Conservation (phyloP, 2,888 invertebrate genomes). For the Drosophila mulleri region DNA sequence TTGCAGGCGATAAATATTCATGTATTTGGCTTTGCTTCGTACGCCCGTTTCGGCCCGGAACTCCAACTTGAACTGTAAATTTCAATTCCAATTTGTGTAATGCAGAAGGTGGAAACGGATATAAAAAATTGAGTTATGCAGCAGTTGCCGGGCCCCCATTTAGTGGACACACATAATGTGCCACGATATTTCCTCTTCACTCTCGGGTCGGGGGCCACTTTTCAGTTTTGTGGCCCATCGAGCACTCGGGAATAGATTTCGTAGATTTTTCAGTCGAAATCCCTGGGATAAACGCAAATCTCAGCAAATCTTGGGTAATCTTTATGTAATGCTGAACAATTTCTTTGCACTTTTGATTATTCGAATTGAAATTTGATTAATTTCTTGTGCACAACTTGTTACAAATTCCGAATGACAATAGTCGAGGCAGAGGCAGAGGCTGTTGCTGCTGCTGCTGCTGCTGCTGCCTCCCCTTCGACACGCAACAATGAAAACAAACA, state of each 20-base stretch:
- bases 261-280: slow-evolving; percentile 14
- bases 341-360: slow-evolving; percentile 49
- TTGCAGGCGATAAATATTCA: slow-evolving; percentile 42
- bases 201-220: slow-evolving; percentile 30
- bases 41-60: slow-evolving; percentile 22
- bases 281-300: neutral
- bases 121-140: slow-evolving; percentile 68
- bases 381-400: slow-evolving; percentile 43
- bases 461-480: slow-evolving; percentile 37
- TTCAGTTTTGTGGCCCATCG: slow-evolving; percentile 64
- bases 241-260: slow-evolving; percentile 33
- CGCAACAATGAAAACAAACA: slow-evolving; percentile 59
- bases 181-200: slow-evolving; percentile 38
- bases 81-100: slow-evolving; percentile 68
- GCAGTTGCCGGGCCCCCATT: slow-evolving; percentile 48
- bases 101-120: slow-evolving; percentile 27
- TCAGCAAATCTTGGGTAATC: slow-evolving; percentile 12
- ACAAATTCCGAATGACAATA: slow-evolving; percentile 47
- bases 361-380: slow-evolving; percentile 68
- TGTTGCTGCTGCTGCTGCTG: slow-evolving; percentile 8
- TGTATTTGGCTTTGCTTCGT: slow-evolving; percentile 8
- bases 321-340: slow-evolving; percentile 31
- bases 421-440: neutral
- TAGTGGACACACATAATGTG: slow-evolving; percentile 29
- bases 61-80: slow-evolving; percentile 47